Base-by-base conservation (phyloP, 2,113 vertebrate genomes). In the Corythaixoides concolor region DNA sequence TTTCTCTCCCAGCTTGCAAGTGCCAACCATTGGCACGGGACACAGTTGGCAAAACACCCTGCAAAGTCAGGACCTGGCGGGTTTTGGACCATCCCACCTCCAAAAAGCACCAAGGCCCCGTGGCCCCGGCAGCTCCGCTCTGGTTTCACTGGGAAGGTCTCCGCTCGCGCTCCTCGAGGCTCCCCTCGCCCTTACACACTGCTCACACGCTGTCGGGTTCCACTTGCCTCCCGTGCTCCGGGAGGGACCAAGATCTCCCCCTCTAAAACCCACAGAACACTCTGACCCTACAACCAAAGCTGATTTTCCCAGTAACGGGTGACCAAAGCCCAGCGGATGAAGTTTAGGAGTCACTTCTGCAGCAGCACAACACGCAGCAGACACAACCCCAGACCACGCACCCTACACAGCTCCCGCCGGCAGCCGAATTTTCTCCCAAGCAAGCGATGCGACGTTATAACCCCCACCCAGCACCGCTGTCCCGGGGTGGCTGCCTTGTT, bases 41-140 rank as follows among this genome's bases (percentile, higher is more conserved):
- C 0, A 3, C 18, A 26, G 60, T 0, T 69, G 60, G 76, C 3
- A 2, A 90, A 75, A 93, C n/a, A 73, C 6, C 27, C 62, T 8
- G 67, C n/a, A 37, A 21, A 81, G 52, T 1, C 7, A 0, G 20
- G 43, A 64, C 6, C 8, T 2, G 2, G 64, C 1, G 2, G 18
- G n/a, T 8, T 86, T 85, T 24, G 78, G 68, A 37, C 30, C 43
- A 47, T 7, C 21, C 52, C 12, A 8, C 9, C 37, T 80, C 28
- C 8, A 26, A 16, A 60, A 37, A 24, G 6, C 75, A 24, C 43
- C 2, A 1, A 56, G 45, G 37, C 32, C 49, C 33, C 8, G 1
- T 2, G 15, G n/a, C 28, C 47, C 52, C 8, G 32, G 39, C 45
- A 47, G 59, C 55, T 53, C 67, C 0, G 1, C 67, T 41, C 75